A percentile compares a stretch with the other conserved stretches of the same genome.
Evolutionary conservation across 2,888 invertebrate species (phyloP).

Genomic region (Stenoptilia bipunctidactyla): DNA sequence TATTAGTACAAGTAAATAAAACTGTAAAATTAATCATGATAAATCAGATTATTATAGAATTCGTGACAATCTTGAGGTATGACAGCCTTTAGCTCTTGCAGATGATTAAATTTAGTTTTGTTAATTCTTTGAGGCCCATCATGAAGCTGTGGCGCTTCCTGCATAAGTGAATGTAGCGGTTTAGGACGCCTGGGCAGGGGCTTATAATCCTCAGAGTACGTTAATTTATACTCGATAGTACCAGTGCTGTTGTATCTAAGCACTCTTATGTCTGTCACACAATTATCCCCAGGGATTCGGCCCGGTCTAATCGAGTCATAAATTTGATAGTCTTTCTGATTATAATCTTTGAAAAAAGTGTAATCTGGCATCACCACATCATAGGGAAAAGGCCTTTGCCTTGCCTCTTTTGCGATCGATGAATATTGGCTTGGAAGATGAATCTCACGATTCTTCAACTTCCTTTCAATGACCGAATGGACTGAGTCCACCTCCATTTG

Average conservation of each 20-base stretch:
- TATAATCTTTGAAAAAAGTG: slow-evolving; percentile 19
- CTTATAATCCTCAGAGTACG: slow-evolving; percentile 2
- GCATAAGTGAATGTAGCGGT: slow-evolving; percentile 1
- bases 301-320: slow-evolving; percentile 14
- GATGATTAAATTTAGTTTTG: slow-evolving; percentile 8
- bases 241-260: slow-evolving; percentile 7
- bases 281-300: slow-evolving; percentile 8
- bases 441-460: slow-evolving; percentile 21
- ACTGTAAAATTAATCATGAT: too few species aligned
- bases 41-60: slow-evolving; percentile 8
- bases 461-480: slow-evolving; percentile 26
- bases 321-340: slow-evolving; percentile 10
- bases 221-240: slow-evolving; percentile 8
- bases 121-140: slow-evolving; percentile 5
- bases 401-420: slow-evolving; percentile 17
- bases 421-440: slow-evolving; percentile 20
- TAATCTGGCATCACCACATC: slow-evolving; percentile 14
- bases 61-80: slow-evolving; percentile 9
- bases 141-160: slow-evolving; percentile 3
- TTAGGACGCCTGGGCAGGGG: slow-evolving; percentile 5
- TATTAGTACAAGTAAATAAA: too few species aligned
- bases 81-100: slow-evolving; percentile 10
- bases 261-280: slow-evolving; percentile 11
- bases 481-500: slow-evolving; percentile 23
- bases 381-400: slow-evolving; percentile 17